Evolutionary conservation across 2,797 vertebrate species (phyloP).

Genomic region (Pterois miles): DNA sequence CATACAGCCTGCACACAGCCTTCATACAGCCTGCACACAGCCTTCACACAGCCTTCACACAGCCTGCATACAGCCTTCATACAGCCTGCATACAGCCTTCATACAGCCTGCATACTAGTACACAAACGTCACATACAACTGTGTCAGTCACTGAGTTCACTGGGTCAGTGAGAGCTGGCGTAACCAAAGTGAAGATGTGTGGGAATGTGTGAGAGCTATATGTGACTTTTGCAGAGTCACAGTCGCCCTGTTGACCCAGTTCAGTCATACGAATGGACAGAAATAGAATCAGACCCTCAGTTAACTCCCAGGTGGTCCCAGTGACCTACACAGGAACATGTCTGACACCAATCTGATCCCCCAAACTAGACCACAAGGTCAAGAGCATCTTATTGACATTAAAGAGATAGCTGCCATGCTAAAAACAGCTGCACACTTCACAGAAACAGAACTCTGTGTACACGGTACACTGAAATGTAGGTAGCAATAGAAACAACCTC

Average conservation of each 20-base stretch:
- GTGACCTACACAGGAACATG: not conserved
- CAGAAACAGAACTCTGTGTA: too few relatives aligned
- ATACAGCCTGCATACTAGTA: not conserved
- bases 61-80: not conserved
- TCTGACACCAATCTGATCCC: not conserved
- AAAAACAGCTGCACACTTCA: too few relatives aligned
- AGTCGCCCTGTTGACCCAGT: not conserved
- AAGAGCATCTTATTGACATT: too few relatives aligned
- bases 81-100: too few relatives aligned
- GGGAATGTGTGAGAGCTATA: not conserved
- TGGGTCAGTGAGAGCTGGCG: too few relatives aligned
- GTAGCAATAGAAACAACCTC: too few relatives aligned
- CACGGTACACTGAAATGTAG: too few relatives aligned
- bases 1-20: not conserved
- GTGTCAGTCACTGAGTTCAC: not conserved
- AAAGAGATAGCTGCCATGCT: too few relatives aligned
- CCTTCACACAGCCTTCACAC: too few relatives aligned
- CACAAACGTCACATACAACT: not conserved
- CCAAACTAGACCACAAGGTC: not conserved
- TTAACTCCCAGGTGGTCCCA: not conserved
- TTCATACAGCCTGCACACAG: too few relatives aligned
- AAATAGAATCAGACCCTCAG: not conserved
- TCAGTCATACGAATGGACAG: not conserved
- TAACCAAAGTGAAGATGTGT: too few relatives aligned
- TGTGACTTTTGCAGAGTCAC: conserved; percentile 1